Conservation (phyloP, 2,888 invertebrate genomes). For the Drosophila acutilabella region DNA sequence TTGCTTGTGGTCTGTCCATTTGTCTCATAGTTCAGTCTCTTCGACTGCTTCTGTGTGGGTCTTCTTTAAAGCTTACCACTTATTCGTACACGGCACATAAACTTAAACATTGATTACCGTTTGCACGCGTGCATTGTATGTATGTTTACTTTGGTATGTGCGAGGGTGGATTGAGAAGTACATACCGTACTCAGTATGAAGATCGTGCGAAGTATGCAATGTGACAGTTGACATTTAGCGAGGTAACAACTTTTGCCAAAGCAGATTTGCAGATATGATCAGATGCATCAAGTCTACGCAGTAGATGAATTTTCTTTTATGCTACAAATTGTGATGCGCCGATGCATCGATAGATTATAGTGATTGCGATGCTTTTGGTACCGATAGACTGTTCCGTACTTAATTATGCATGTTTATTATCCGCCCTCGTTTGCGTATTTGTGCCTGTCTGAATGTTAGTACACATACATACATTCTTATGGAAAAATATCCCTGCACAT, state of each 20-base stretch:
- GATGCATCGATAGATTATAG: conserved; percentile 29
- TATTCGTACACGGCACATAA: conserved; percentile 64
- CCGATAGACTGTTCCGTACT: conserved; percentile 19
- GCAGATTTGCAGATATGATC: too few relatives aligned
- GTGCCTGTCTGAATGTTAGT: too few relatives aligned
- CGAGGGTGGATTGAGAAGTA: conserved; percentile 54
- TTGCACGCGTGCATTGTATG: conserved; percentile 64
- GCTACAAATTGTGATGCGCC: conserved; percentile 8
- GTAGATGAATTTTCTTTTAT: too few relatives aligned
- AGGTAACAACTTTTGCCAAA: too few relatives aligned
- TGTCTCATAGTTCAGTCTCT: conserved; percentile 29
- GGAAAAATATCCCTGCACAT: conserved; percentile 61
- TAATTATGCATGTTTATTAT: conserved; percentile 35
- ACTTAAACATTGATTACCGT: conserved; percentile 74
- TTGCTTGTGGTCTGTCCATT: conserved; percentile 12
- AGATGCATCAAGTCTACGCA: too few relatives aligned
- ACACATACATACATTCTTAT: conserved; percentile 1
- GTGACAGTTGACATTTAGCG: conserved; percentile 13
- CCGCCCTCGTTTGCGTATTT: conserved; percentile 49
- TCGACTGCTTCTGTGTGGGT: conserved; percentile 58
- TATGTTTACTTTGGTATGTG: conserved; percentile 50
- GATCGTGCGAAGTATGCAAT: conserved; percentile 32
- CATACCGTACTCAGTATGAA: background rate
- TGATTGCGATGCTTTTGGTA: conserved; percentile 3
- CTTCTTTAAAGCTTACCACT: conserved; percentile 63